Base-by-base conservation (phyloP, 1,140 invertebrate species). In the Conus betulinus region DNA sequence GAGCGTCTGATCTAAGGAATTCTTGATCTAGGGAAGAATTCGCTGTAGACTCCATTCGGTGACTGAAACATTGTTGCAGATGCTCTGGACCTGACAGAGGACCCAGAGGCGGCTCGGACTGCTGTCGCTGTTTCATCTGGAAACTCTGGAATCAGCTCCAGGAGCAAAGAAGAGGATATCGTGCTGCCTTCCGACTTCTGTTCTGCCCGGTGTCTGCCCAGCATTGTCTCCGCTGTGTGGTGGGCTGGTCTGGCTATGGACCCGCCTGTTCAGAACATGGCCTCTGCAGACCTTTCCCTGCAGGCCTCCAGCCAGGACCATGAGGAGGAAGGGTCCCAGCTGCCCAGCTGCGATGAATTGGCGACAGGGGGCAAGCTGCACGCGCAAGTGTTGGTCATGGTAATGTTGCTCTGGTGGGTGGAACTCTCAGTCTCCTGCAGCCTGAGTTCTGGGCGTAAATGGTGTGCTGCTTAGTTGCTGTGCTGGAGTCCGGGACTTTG, bases 331-430 rank as follows among this genome's bases (percentile, higher is more conserved):
- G 39, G 39, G 0, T 3, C 39, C 39, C 7, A 20, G 8, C 53
- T 71, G 53, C 78, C 63, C 51, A 84, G n/a, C 27, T 53, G 89
- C 10, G 84, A 67, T 39, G 39, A 39, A 0, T 39, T 39, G 81
- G 60, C 20, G n/a, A 39, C 52, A 88, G 23, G 76, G n/a, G 85
- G 87, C n/a, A 91, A 88, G 20, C 60, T 87, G 78, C 90, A 95
- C 88, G 94, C 97, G 23, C 96, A 97, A 91, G 95, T 99, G 23
- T 95, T 99, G 17, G 96, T 99, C 3, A 98, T 27, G 99, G 98
- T 17, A 99, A 98, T 76, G n/a, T 99, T 89, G 97, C 99, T 96
- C 96, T 99, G 87, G 97, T 99, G 23, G 98, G 98, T 3, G 97
- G 97, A n/a, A 96, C 97, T 23, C 95, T 99, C 89, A 94, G 95